A percentile compares a stretch with the other conserved stretches of the same genome.
Evolutionary conservation across 2,888 invertebrate genomes (phyloP).

Genomic region (Synergus gifuensis): DNA sequence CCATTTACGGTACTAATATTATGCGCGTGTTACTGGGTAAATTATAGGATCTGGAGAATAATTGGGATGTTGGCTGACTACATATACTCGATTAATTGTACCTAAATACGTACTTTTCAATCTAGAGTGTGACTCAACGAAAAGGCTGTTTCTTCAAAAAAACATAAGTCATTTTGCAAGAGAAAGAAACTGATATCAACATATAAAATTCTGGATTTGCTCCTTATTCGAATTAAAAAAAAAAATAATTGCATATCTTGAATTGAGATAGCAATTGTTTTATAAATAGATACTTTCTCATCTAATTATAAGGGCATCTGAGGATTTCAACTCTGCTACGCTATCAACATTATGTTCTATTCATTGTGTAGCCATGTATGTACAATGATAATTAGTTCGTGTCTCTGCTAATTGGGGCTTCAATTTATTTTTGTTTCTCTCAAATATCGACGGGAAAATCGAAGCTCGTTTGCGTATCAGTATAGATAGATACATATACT

Average conservation of each 20-base stretch:
- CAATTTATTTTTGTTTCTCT: constrained; percentile 23
- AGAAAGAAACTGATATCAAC: constrained; percentile 3
- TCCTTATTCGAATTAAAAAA: too few species aligned
- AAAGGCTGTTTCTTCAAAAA: too few species aligned
- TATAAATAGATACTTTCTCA: not conserved
- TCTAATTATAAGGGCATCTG: not conserved
- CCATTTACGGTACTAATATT: constrained; percentile 13
- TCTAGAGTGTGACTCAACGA: not conserved
- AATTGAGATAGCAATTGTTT: too few species aligned
- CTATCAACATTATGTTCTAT: constrained; percentile 23
- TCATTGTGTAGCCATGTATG: constrained; percentile 4
- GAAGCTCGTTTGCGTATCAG: not conserved
- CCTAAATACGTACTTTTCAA: too few species aligned
- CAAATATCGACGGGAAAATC: constrained; percentile 3
- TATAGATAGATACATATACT: not conserved
- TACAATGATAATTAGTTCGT: constrained; percentile 34
- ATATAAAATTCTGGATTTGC: not conserved
- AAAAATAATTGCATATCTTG: too few species aligned
- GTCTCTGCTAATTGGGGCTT: constrained; percentile 32
- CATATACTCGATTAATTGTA: constrained; percentile 8
- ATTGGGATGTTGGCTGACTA: not conserved
- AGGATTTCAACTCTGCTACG: not conserved
- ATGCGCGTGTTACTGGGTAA: constrained; percentile 1
- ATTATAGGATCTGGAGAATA: constrained; percentile 28
- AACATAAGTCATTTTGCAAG: too few species aligned